Evolutionary conservation across 2,113 vertebrate genomes (phyloP).

Genomic region (Leptodactylus fuscus): DNA sequence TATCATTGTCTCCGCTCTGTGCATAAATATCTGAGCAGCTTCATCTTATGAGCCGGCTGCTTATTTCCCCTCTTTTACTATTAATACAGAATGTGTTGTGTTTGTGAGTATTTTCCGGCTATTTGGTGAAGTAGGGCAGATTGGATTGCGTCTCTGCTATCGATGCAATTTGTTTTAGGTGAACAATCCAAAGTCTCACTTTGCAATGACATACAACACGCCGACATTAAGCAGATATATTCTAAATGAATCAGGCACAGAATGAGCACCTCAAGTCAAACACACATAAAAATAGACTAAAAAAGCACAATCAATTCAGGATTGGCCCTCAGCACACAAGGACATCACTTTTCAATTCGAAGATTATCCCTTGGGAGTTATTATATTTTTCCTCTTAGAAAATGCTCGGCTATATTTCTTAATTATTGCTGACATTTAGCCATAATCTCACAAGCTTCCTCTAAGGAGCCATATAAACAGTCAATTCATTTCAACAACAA

Average conservation of each 20-base stretch:
- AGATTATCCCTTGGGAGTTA: slow-evolving; percentile 66
- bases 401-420: slow-evolving; percentile 68
- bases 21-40: not conserved
- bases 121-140: slow-evolving; percentile 12
- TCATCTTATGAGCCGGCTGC: no score
- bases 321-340: slow-evolving; percentile 66
- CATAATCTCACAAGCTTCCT: slow-evolving; percentile 65
- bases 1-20: not conserved
- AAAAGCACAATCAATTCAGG: slow-evolving; percentile 67
- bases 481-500: slow-evolving; percentile 66
- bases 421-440: slow-evolving; percentile 71
- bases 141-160: slow-evolving; percentile 2
- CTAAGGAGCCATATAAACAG: slow-evolving; percentile 68
- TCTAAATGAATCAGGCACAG: slow-evolving; percentile 62
- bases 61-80: not conserved
- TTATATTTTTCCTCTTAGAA: slow-evolving; percentile 67
- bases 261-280: slow-evolving; percentile 66
- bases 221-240: slow-evolving; percentile 12
- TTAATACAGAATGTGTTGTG: not conserved
- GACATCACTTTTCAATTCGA: slow-evolving; percentile 65
- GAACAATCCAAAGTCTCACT: slow-evolving; percentile 54
- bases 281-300: slow-evolving; percentile 61
- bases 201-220: slow-evolving; percentile 46
- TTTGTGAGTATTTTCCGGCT: not conserved
- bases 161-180: slow-evolving; percentile 48